These are phyloP conservation scores for Apis laboriosa DNA, from an alignment of 1,140 invertebrate species.

Conservation along the genomic window DNA sequence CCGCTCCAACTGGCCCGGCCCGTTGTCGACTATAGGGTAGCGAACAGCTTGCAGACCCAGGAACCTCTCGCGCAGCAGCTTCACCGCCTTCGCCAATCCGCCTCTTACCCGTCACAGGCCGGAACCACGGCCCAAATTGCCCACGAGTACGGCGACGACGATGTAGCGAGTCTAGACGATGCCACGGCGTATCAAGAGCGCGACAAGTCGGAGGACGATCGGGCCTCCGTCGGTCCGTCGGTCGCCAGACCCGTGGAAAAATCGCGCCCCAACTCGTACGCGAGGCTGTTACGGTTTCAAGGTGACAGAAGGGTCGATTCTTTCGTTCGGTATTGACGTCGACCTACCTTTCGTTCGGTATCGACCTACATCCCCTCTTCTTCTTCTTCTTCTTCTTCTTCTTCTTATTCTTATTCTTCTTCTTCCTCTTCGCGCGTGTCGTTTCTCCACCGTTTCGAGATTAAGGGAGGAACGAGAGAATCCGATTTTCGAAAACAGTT, in stretches of 20 bases:
- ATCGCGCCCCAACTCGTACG: constrained; percentile 63
- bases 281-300: constrained; percentile 67
- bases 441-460: no score
- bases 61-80: constrained; percentile 60
- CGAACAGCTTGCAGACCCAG: constrained; percentile 64
- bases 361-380: no score
- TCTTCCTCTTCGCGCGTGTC: no score
- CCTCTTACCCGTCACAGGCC: constrained; percentile 45
- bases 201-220: background rate
- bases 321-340: constrained; percentile 58
- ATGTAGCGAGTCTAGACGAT: constrained; percentile 23
- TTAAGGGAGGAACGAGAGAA: no score
- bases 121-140: constrained; percentile 56
- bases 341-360: constrained; percentile 65
- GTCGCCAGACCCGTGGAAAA: background rate
- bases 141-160: constrained; percentile 22
- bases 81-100: constrained; percentile 34
- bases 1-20: constrained; percentile 74
- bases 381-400: no score
- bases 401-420: no score
- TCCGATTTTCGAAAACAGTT: no score
- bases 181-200: constrained; percentile 31
- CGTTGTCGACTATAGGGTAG: constrained; percentile 70
- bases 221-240: background rate
- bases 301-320: constrained; percentile 68